These are phyloP conservation scores for Paedocypris micromegethes DNA, from an alignment of 2,797 vertebrate species.

Conservation along the genomic window DNA sequence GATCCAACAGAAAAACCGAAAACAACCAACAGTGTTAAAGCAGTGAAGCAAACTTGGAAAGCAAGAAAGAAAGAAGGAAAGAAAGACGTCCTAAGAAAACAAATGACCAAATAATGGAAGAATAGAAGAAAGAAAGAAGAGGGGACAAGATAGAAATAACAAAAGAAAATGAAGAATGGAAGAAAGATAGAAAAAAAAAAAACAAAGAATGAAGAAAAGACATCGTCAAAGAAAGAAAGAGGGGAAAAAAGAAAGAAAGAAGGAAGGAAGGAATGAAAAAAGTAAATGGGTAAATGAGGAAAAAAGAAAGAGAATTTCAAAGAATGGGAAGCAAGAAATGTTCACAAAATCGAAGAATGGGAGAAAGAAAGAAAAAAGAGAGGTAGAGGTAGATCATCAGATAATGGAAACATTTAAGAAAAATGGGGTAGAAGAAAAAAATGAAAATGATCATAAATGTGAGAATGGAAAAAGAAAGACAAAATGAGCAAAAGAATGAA, in stretches of 20 bases:
- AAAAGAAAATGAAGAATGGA: not conserved
- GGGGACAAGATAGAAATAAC: no score
- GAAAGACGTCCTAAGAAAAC: not conserved
- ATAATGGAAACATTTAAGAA: no score
- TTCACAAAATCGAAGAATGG: no score
- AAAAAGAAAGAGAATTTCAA: not conserved
- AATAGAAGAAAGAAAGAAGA: not conserved
- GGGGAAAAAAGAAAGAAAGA: not conserved
- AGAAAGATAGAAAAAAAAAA: not conserved
- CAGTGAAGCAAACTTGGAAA: not conserved
- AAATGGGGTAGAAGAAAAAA: no score
- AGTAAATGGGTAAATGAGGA: not conserved
- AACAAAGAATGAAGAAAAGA: not conserved
- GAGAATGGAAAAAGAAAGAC: no score
- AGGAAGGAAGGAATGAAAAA: not conserved
- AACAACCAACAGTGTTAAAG: not conserved
- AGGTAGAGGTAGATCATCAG: no score
- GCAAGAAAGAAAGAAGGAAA: conserved; percentile 5
- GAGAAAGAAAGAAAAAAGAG: no score
- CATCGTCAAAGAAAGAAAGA: not conserved
- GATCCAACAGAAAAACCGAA: conserved; percentile 36
- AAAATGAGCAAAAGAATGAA: no score
- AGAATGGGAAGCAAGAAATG: no score
- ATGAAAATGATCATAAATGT: no score
- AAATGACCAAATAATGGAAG: not conserved